These are phyloP conservation scores for Thymelicus sylvestris DNA, from an alignment of 2,888 invertebrate genomes.

Conservation along the genomic window DNA sequence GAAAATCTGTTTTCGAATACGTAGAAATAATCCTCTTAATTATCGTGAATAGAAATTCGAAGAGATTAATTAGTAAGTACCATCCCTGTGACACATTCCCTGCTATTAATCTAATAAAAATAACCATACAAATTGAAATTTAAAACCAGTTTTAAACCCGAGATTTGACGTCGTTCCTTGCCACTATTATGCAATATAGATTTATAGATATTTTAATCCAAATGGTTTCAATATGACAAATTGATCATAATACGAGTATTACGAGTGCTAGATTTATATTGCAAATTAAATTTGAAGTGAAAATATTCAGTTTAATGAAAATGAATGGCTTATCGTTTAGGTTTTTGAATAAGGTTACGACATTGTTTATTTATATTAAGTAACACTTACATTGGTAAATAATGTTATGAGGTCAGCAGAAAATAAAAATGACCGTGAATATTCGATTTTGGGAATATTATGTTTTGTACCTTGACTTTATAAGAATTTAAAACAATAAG, in stretches of 20 bases:
- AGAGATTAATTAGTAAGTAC: constrained; percentile 74
- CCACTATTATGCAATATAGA: constrained; percentile 62
- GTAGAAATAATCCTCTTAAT: constrained; percentile 58
- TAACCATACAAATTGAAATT: constrained; percentile 72
- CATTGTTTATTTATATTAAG: constrained; percentile 1
- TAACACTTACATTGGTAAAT: neutral
- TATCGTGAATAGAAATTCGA: constrained; percentile 68
- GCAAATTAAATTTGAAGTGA: constrained; percentile 48
- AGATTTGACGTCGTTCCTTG: constrained; percentile 57
- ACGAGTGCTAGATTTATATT: constrained; percentile 55
- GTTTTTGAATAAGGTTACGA: neutral
- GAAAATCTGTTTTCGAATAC: constrained; percentile 37
- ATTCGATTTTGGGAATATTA: neutral
- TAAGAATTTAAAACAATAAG: constrained; percentile 4
- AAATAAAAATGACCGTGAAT: neutral
- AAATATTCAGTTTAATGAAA: constrained; percentile 44
- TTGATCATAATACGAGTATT: constrained; percentile 60
- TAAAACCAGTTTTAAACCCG: constrained; percentile 62
- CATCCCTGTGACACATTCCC: constrained; percentile 74
- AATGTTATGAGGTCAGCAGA: neutral
- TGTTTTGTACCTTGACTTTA: neutral
- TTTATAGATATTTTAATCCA: constrained; percentile 63
- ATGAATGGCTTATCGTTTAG: constrained; percentile 21
- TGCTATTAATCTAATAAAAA: constrained; percentile 74
- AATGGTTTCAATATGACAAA: constrained; percentile 57